Evolutionary conservation across 2,888 invertebrate species (phyloP), one percentile per base, ranked within the genome.

Genomic region (Syrista parreyssii): DNA sequence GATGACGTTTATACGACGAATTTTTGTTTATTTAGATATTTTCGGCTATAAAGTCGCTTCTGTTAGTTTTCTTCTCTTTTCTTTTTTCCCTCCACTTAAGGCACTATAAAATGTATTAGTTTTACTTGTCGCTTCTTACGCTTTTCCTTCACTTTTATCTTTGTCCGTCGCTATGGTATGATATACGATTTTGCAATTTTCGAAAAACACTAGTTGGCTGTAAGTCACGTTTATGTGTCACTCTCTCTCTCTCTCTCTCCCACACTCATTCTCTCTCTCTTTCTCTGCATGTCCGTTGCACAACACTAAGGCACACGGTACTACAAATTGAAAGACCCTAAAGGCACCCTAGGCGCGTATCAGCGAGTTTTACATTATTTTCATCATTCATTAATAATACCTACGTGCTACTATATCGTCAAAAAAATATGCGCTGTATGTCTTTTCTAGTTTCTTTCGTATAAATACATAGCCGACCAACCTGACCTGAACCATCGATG

Each of bases 231-330:
- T 55, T 55, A 55, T 55, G 23, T 55, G 55, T 55, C 40, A 55
- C 40, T 23, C 23, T 23, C 40, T 55, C 40, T 23, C 40, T 23
- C 2, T 23, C 6, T 15, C 15, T 15, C 40, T 15, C 40, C 15
- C 23, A 23, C 55, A 23, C 23, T 9, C 9, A 9, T 9, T 9
- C 23, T 79, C 35, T 68, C 31, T 68, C 35, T 75, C 79, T 80
- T 75, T 69, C 73, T 75, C 78, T 76, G 80, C 80, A 80, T 78
- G 75, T 77, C 80, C 79, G 80, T 81, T 76, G 80, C 76, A 71
- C 71, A 68, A 75, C 82, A 85, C 89, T 91, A 91, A 91, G 91
- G 91, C 91, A 91, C 55, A 55, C 90, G 88, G 78, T 87, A 82
- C 88, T 88, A 89, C 83, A 83, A 84, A 83, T 82, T 79, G 75